A percentile compares a stretch with the other conserved stretches of the same genome.
Evolutionary conservation across 2,888 invertebrate genomes (phyloP).

Genomic region (Ischnura elegans): DNA sequence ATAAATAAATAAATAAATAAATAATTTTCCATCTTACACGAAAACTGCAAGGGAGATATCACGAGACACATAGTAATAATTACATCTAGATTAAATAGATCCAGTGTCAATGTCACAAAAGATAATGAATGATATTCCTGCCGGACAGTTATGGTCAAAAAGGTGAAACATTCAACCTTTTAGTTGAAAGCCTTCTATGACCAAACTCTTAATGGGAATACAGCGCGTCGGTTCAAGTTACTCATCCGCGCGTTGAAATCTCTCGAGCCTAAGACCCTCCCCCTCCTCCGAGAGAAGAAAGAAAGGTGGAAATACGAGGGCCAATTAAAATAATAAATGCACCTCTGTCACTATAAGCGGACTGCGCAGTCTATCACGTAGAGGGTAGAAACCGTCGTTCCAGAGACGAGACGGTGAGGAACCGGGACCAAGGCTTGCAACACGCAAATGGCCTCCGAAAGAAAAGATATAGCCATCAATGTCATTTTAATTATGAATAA

Average conservation of each 20-base stretch:
- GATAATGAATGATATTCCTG: too few relatives aligned
- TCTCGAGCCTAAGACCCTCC: neutral
- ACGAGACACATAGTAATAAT: too few relatives aligned
- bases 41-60: too few relatives aligned
- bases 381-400: neutral
- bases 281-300: neutral
- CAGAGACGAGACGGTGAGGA: conserved; percentile 30
- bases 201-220: neutral
- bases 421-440: conserved; percentile 25
- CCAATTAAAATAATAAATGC: conserved; percentile 66
- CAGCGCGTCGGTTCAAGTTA: neutral
- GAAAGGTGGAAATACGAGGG: neutral
- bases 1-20: too few relatives aligned
- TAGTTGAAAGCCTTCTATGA: neutral
- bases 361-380: conserved; percentile 41
- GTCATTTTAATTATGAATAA: conserved; percentile 66
- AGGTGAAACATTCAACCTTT: too few relatives aligned
- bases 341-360: conserved; percentile 48
- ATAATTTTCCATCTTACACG: too few relatives aligned
- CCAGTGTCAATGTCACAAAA: too few relatives aligned
- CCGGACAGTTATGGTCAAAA: too few relatives aligned
- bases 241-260: neutral
- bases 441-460: neutral
- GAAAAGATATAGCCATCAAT: conserved; percentile 64
- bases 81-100: too few relatives aligned